Base-by-base conservation (phyloP, 2,888 invertebrate genomes). In the Petrolisthes manimaculis region DNA sequence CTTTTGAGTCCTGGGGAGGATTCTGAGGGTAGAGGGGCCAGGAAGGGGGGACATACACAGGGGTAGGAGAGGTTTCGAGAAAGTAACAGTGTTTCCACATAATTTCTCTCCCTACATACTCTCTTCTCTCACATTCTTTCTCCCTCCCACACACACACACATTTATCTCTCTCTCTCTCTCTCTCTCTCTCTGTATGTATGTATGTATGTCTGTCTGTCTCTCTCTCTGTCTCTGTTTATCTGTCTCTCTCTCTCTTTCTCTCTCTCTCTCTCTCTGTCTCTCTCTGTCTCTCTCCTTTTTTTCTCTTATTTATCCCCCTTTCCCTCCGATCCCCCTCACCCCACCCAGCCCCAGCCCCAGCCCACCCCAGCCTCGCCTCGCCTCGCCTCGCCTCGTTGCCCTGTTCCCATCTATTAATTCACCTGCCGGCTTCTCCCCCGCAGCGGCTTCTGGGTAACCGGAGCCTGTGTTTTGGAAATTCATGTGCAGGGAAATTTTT, bases 371-470 rank as follows among this genome's bases (percentile, higher is more conserved):
- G 5, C 80, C 21, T 21, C 21, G 14, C 61, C 79, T 79, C 51
- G 3, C 37, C 14, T 67, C 71, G 24, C 18, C 51, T 24, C 56
- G 18, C 24, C 37, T 53, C 21, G 54, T 18, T 71, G 12, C 53
- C 24, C 74, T 83, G n/a, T 21, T 74, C 56, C 83, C 71, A 71
- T 71, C n/a, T 71, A 71, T 71, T 71, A 71, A 71, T 71, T 71
- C n/a, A 18, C 55, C 55, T 74, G 54, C 55, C 55, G 37, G 54
- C 71, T 53, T 74, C 54, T 21, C 54, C 74, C 74, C n/a, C n/a
- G 71, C 71, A n/a, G 71, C 71, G n/a, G 71, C n/a, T 71, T 71
- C n/a, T n/a, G 71, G 71, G 71, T 71, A 71, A 71, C 71, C n/a
- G 71, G 71, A 71, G 9, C 71, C 71, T 18, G n/a, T 71, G 71